Evolutionary conservation across 2,113 vertebrate species (phyloP).

Genomic region (Anthoscopus minutus): DNA sequence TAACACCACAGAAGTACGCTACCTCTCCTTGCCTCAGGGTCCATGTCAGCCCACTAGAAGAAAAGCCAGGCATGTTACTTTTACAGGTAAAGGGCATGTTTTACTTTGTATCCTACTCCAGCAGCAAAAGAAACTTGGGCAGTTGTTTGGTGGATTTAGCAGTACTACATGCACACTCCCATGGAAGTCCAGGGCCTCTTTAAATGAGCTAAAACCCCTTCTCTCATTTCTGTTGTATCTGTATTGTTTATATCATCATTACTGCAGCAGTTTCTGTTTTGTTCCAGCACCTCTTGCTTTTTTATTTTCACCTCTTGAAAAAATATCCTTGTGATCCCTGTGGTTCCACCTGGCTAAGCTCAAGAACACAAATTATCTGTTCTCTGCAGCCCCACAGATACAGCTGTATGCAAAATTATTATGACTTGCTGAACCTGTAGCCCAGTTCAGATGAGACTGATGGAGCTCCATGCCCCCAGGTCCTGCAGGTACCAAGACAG

Average conservation of each 20-base stretch:
- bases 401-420: not conserved
- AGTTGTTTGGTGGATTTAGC: not conserved
- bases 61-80: not conserved
- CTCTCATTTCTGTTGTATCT: not conserved
- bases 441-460: not conserved
- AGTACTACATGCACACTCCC: not conserved
- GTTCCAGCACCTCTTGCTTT: not conserved
- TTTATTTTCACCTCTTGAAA: not conserved
- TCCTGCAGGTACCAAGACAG: not conserved
- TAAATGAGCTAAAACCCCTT: not conserved
- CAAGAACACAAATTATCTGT: not conserved
- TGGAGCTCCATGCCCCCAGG: not conserved
- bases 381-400: not conserved
- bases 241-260: not conserved
- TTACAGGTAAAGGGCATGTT: constrained; percentile 56
- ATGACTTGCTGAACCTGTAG: not conserved
- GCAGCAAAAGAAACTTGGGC: not conserved
- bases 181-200: not conserved
- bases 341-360: not conserved
- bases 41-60: not conserved
- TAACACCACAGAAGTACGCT: constrained; percentile 38
- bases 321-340: not conserved
- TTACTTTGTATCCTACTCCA: not conserved
- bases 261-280: not conserved
- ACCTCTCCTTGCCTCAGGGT: constrained; percentile 69